Evolutionary conservation across 2,113 vertebrate species (phyloP).

Genomic region (Albula glossodonta): DNA sequence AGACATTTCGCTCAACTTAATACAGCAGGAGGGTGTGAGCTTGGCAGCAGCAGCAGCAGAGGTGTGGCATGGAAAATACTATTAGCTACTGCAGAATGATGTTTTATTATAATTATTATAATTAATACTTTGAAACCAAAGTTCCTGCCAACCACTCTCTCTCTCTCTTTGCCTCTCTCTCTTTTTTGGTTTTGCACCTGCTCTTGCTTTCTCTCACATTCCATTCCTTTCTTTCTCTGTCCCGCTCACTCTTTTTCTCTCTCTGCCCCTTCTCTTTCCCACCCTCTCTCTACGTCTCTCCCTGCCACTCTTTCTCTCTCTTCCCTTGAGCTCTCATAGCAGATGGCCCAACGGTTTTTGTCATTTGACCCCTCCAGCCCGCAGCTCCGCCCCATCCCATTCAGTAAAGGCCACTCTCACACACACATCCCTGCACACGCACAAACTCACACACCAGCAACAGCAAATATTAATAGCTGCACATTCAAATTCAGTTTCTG

Average conservation of each 20-base stretch:
- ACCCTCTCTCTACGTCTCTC: neutral
- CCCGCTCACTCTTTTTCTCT: neutral
- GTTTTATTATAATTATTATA: neutral
- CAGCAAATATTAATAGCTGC: neutral
- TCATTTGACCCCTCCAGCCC: conserved; percentile 56
- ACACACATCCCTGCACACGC: neutral
- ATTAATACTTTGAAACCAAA: neutral
- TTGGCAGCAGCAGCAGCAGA: no score
- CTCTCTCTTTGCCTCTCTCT: no score
- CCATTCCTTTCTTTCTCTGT: neutral
- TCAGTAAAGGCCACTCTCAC: conserved; percentile 16
- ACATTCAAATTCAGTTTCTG: neutral
- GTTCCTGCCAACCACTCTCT: neutral
- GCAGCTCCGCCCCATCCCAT: conserved; percentile 28
- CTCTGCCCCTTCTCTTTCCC: neutral
- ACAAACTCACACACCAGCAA: neutral
- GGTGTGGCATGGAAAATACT: neutral
- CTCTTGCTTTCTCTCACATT: neutral
- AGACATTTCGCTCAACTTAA: neutral
- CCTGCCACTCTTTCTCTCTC: conserved; percentile 33
- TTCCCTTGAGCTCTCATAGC: conserved; percentile 60
- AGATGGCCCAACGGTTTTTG: conserved; percentile 63
- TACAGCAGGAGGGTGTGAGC: no score
- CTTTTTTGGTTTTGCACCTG: no score
- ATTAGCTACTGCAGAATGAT: neutral